A percentile compares a stretch with the other conserved stretches of the same genome.
These are phyloP conservation scores for Cardinalis cardinalis DNA, from an alignment of 2,113 vertebrate species.

Conservation along the genomic window DNA sequence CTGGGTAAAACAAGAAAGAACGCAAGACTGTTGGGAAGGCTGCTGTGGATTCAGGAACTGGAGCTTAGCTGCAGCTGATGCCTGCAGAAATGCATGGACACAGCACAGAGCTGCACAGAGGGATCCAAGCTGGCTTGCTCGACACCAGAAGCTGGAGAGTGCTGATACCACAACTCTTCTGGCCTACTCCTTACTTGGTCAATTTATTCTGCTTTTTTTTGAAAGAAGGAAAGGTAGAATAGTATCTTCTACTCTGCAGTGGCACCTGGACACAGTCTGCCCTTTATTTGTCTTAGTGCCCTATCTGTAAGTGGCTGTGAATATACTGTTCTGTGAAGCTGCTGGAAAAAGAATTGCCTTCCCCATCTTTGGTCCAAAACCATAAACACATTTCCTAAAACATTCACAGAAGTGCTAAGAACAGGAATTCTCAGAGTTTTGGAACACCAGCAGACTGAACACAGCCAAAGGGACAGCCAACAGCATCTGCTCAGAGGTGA, in stretches of 20 bases:
- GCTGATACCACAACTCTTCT: neutral
- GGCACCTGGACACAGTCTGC: fast-evolving
- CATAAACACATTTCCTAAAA: neutral
- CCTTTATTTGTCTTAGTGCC: neutral
- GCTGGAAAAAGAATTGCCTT: neutral
- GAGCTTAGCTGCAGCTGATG: neutral
- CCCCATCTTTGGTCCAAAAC: neutral
- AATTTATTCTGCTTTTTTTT: neutral
- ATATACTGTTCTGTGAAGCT: neutral
- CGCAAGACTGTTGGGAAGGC: neutral
- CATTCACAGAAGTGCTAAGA: neutral
- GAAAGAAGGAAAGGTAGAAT: neutral
- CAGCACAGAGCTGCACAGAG: fast-evolving
- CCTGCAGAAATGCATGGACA: neutral
- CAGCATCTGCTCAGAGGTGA: neutral
- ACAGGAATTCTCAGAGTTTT: neutral
- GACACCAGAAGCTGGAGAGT: neutral
- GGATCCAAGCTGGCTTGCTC: neutral
- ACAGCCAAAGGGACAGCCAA: neutral
- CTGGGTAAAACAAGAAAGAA: neutral
- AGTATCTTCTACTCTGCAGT: neutral
- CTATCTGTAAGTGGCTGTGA: neutral
- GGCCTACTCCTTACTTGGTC: neutral
- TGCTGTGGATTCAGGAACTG: neutral
- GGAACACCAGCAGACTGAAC: neutral